Conservation (phyloP, 2,113 vertebrate species). For the Promerops cafer region DNA sequence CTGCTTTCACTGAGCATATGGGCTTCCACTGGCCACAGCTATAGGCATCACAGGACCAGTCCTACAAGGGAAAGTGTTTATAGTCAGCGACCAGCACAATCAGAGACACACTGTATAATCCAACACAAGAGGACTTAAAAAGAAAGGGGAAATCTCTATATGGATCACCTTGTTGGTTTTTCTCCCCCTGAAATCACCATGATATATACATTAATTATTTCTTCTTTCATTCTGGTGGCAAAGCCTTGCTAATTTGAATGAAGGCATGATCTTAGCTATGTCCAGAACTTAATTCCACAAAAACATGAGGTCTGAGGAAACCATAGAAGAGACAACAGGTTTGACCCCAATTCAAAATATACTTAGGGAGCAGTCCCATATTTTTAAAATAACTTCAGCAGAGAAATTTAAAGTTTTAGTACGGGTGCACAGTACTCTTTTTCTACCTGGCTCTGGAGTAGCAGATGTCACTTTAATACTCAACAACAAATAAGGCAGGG, state of each 20-base stretch:
- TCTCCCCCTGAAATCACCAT: rapidly evolving
- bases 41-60: neutral
- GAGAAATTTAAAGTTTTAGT: neutral
- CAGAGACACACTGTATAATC: neutral
- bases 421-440: neutral
- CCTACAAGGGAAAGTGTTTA: neutral
- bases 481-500: neutral
- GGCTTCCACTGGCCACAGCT: neutral
- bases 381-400: neutral
- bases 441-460: neutral
- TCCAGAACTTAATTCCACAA: neutral
- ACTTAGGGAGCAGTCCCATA: neutral
- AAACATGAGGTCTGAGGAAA: neutral
- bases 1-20: neutral
- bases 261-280: neutral
- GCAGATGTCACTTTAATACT: neutral
- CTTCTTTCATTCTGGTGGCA: neutral
- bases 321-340: neutral
- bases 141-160: neutral
- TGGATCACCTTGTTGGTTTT: neutral
- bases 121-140: neutral
- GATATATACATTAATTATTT: neutral
- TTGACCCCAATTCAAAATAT: neutral
- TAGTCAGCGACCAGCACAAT: neutral
- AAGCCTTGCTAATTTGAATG: neutral